Conservation (phyloP, 2,113 vertebrate species). For the Peromyscus californicus region DNA sequence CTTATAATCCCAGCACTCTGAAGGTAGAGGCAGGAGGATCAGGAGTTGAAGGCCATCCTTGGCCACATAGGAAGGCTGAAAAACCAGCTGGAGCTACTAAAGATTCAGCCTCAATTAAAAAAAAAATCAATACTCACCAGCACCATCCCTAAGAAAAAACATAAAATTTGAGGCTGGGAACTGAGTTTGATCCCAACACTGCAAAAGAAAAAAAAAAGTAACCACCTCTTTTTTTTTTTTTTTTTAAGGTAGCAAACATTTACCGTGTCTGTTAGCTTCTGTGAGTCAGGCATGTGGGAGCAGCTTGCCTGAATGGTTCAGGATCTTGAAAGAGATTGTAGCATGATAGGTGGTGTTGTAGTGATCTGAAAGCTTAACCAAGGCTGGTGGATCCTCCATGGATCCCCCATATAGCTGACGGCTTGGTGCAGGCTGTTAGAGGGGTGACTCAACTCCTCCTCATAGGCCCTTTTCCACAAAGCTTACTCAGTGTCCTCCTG, state of each 20-base stretch:
- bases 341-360: neutral
- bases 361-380: neutral
- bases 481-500: neutral
- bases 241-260: conserved; percentile 37
- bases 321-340: neutral
- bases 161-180: neutral
- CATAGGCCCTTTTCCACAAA: neutral
- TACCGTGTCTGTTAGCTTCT: conserved; percentile 1
- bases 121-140: neutral
- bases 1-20: neutral
- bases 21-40: neutral
- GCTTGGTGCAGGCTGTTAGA: neutral
- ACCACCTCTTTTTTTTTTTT: too few relatives aligned
- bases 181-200: neutral
- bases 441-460: neutral
- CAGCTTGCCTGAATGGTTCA: neutral
- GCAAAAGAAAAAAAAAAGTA: neutral
- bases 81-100: neutral
- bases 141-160: neutral
- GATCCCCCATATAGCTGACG: neutral
- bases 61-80: neutral
- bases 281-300: conserved; percentile 32
- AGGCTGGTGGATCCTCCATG: neutral
- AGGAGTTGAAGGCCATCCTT: neutral
- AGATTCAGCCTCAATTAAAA: neutral